Base-by-base conservation (phyloP, 2,797 vertebrate species). In the Champsocephalus esox region DNA sequence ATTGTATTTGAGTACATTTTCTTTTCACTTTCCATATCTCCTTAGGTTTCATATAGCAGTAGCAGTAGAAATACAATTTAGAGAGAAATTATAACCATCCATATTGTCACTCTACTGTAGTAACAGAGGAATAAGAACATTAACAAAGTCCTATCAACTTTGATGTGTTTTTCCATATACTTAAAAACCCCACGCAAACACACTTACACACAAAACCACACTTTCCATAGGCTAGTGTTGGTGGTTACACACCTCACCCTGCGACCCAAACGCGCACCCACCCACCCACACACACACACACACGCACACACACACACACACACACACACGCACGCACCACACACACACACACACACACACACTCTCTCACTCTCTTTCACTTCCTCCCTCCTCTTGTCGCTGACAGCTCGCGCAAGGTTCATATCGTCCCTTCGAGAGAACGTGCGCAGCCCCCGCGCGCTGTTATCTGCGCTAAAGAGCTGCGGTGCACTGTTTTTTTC, bases 331-430 rank as follows among this genome's bases (percentile, higher is more conserved):
- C 51, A 52, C 50, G 2, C 21, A 21, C 21, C 50, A 21, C 21
- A 21, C 21, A 21, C 21, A 21, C 21, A 21, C 16, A 21, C 21
- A 21, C 21, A 21, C 21, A 21, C 21, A 21, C 24, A 2, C 16
- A 10, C 46, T 11, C 50, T 54, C 21, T 5, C 32, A 4, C 55
- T 12, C 59, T 45, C 44, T 43, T 51, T 49, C 28, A 32, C 70
- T 70, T 51, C 28, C 46, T 41, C 56, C 14, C 51, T 45, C 24
- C 24, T 9, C 44, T 57, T 17, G 57, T 43, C 70, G 17, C 69
- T 70, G 75, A 75, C 82, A 56, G 80, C 73, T 86, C 87, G 9
- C 73, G 62, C 62, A 46, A 44, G 21, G 34, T 38, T 38, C 45
- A 51, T 7, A 12, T 43, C 51, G 66, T 62, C 32, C 17, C 68